Percentiles rank a stretch among this genome's conserved stretches.
Evolutionary conservation across 2,888 invertebrate species (phyloP).

Genomic region (Drosophila multiciliata): DNA sequence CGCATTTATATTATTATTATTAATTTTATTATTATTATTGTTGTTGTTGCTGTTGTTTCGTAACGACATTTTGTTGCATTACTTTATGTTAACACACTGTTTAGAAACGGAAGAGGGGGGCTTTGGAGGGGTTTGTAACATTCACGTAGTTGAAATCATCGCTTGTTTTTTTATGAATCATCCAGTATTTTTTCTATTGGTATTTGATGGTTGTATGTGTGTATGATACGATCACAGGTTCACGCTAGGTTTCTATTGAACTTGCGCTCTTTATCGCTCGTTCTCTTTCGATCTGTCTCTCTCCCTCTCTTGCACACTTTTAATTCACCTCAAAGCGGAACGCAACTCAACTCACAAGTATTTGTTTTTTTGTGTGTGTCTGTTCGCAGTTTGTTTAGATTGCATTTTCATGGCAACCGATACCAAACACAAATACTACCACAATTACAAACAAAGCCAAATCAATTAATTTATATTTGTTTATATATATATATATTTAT

Average conservation of each 20-base stretch:
- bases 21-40: slow-evolving; percentile 20
- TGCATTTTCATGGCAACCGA: slow-evolving; percentile 80
- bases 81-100: slow-evolving; percentile 35
- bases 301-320: background rate
- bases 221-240: slow-evolving; percentile 41
- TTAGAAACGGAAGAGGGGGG: slow-evolving; percentile 12
- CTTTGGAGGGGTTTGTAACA: background rate
- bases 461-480: slow-evolving; percentile 24
- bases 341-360: slow-evolving; percentile 31
- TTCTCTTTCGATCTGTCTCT: slow-evolving; percentile 4
- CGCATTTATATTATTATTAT: slow-evolving; percentile 31
- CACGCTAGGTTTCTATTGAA: slow-evolving; percentile 43
- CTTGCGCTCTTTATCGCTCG: slow-evolving; percentile 13
- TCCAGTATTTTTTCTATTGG: slow-evolving; percentile 60
- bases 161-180: slow-evolving; percentile 47
- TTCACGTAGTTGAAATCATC: slow-evolving; percentile 54
- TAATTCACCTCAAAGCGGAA: slow-evolving; percentile 1
- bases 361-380: slow-evolving; percentile 43
- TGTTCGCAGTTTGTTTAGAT: slow-evolving; percentile 60
- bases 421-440: slow-evolving; percentile 16
- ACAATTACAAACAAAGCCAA: slow-evolving; percentile 20
- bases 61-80: slow-evolving; percentile 77
- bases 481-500: background rate
- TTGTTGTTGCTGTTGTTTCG: slow-evolving; percentile 22
- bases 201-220: slow-evolving; percentile 20